A percentile compares a stretch with the other conserved stretches of the same genome.
These are phyloP conservation scores for Halocynthia roretzi DNA, from an alignment of 23 tunicate genomes.

Conservation along the genomic window DNA sequence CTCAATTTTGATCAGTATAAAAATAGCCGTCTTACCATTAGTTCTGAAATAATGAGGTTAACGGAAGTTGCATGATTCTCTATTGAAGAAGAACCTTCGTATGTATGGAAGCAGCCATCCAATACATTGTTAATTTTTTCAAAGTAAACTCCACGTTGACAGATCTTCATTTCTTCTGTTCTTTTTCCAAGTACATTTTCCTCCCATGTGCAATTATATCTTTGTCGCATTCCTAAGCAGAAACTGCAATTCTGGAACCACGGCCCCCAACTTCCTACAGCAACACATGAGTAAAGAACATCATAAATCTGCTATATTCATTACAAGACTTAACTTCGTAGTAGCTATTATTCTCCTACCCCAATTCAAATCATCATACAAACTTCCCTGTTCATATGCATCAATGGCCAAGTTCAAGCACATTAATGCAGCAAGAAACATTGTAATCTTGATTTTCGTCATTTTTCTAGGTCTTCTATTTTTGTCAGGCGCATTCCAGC, in stretches of 20 bases:
- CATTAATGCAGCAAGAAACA: no score
- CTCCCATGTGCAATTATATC: constrained; percentile 8
- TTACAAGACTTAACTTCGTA: no score
- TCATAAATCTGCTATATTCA: no score
- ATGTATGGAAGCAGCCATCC: constrained; percentile 16
- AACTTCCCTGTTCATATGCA: no score
- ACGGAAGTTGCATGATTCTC: not conserved
- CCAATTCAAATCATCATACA: no score
- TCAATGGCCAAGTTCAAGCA: no score
- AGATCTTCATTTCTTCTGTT: not conserved
- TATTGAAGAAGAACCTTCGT: not conserved
- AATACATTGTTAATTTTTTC: constrained; percentile 11
- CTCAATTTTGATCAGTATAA: not conserved
- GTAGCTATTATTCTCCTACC: no score
- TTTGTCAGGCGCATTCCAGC: no score
- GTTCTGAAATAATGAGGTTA: not conserved
- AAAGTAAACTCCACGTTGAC: not conserved
- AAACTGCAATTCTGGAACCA: not conserved
- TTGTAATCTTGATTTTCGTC: no score
- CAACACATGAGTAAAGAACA: no score
- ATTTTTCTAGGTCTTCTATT: no score
- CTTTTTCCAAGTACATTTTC: not conserved
- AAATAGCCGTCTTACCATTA: not conserved
- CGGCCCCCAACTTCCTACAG: no score
- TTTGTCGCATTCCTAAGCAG: not conserved